Percentiles rank a stretch among this genome's conserved stretches.
Evolutionary conservation across 2,113 vertebrate genomes (phyloP).

Genomic region (Etia nguti): DNA sequence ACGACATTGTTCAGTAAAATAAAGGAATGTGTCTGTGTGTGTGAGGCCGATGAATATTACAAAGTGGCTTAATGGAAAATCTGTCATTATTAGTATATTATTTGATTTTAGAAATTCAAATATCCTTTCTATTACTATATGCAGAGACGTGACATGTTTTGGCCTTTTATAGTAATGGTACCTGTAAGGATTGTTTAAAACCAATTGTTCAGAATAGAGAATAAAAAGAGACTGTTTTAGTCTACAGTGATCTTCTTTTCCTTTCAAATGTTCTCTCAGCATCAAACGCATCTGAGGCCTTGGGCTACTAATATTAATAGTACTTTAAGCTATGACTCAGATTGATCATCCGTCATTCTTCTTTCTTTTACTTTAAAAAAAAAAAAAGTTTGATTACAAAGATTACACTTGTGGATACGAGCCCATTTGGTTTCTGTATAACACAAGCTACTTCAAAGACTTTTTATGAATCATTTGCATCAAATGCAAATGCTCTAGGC

Average conservation of each 20-base stretch:
- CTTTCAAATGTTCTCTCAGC: slow-evolving; percentile 19
- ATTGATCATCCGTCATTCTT: neutral
- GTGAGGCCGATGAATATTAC: slow-evolving; percentile 47
- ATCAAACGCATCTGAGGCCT: neutral
- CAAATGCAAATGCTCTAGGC: neutral
- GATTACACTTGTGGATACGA: neutral
- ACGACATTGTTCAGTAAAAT: slow-evolving; percentile 49
- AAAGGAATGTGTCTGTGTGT: slow-evolving; percentile 59
- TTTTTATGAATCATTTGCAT: neutral
- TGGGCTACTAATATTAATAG: neutral
- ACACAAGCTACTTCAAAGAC: neutral
- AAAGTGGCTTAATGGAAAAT: slow-evolving; percentile 57
- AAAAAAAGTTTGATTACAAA: neutral
- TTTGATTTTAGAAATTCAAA: slow-evolving; percentile 68
- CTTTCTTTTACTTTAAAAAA: neutral
- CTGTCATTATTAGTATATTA: slow-evolving; percentile 67
- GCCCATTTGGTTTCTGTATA: neutral
- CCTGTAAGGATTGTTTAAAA: slow-evolving; percentile 66
- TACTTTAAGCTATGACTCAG: neutral
- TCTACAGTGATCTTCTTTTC: slow-evolving; percentile 52
- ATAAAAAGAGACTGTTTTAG: slow-evolving; percentile 71
- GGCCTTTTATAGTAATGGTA: slow-evolving; percentile 66
- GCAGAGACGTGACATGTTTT: slow-evolving; percentile 54
- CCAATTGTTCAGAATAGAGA: slow-evolving; percentile 68
- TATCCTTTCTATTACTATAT: slow-evolving; percentile 69